phyloP scores from a whole-genome alignment of 2,888 invertebrate genomes.

The Phoronis australis region DNA sequence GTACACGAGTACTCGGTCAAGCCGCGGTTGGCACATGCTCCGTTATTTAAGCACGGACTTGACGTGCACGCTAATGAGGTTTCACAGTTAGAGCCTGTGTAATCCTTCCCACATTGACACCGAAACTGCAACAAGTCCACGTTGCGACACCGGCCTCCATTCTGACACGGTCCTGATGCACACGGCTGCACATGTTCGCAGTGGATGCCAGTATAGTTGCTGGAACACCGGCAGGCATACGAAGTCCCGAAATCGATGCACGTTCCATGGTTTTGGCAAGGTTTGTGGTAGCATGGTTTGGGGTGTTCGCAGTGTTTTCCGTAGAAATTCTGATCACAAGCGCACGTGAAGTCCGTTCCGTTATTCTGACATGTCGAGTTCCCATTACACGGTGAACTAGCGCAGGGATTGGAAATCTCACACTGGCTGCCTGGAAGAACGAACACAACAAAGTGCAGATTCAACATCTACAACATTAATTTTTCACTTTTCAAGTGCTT shows the following conservation, averaged over 20 bases:
- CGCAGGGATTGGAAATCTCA: constrained; percentile 16
- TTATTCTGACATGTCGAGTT: constrained; percentile 10
- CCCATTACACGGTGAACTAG: constrained; percentile 30
- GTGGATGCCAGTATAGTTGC: constrained; percentile 26
- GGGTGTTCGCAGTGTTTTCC: constrained; percentile 12
- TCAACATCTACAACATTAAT: too few species aligned
- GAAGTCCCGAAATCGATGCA: constrained; percentile 10
- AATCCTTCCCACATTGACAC: constrained; percentile 13
- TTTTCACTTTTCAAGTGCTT: too few species aligned
- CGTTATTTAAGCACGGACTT: constrained; percentile 16
- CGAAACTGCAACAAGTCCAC: constrained; percentile 9
- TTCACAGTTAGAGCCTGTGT: constrained; percentile 23
- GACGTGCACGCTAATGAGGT: constrained; percentile 18
- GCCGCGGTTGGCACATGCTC: neutral
- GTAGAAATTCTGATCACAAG: constrained; percentile 8
- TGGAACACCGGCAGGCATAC: constrained; percentile 25
- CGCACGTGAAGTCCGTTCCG: constrained; percentile 2
- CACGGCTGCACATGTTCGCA: constrained; percentile 31
- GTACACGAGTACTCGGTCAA: neutral
- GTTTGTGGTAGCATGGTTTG: neutral
- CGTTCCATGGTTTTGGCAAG: constrained; percentile 12
- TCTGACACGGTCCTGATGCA: constrained; percentile 22
- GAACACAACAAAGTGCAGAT: too few species aligned
- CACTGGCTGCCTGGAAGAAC: constrained; percentile 7
- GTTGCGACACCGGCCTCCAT: constrained; percentile 26